Evolutionary conservation across 2,797 vertebrate species (phyloP).

Genomic region (Delichon dasypus): DNA sequence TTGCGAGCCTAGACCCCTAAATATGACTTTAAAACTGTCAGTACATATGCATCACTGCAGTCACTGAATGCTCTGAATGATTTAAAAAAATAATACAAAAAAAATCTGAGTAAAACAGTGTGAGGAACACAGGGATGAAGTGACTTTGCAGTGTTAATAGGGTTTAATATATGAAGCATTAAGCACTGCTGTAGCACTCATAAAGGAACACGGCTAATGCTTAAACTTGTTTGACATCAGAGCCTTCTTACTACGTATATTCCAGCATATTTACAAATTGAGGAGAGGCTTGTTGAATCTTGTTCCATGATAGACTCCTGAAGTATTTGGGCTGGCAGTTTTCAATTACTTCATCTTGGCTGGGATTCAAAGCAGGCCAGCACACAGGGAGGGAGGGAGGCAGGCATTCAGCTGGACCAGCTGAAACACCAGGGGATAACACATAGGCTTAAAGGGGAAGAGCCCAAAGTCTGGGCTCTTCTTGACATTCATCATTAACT

Average conservation of each 20-base stretch:
- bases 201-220: conserved; percentile 32
- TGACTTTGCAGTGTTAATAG: conserved; percentile 10
- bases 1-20: neutral
- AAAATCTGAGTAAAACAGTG: neutral
- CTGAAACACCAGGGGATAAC: conserved; percentile 10
- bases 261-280: conserved; percentile 57
- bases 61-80: neutral
- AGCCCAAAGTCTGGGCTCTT: neutral
- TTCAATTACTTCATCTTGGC: conserved; percentile 67
- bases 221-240: conserved; percentile 68
- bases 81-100: neutral
- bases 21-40: neutral
- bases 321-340: conserved; percentile 58
- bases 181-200: neutral
- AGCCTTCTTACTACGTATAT: conserved; percentile 58
- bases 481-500: conserved; percentile 65
- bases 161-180: neutral
- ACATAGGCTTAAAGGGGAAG: conserved; percentile 23
- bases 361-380: conserved; percentile 36
- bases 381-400: neutral
- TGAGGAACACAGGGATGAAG: neutral
- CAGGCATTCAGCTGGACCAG: conserved; percentile 42
- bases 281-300: conserved; percentile 69
- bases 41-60: neutral
- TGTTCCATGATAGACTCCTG: conserved; percentile 55